Evolutionary conservation across 2,113 vertebrate genomes (phyloP), one percentile per base, ranked within the genome.

Genomic region (Gallinago jamesoni): DNA sequence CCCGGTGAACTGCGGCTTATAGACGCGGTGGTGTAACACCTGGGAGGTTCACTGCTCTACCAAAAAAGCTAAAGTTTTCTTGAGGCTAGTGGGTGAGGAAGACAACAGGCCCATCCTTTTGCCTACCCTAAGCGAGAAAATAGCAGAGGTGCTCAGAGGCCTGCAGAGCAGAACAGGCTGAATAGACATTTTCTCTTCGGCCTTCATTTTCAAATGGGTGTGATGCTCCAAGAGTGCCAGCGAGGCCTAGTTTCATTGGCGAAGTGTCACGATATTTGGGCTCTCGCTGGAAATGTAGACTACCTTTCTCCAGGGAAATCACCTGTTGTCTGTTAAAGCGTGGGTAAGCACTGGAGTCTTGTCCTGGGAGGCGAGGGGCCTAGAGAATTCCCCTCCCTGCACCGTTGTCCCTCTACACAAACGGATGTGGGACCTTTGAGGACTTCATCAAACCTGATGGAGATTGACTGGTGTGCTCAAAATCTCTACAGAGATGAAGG

Each of bases 391-490:
- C 59, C 10, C 56, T 39, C 10, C 14, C 33, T 84, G 21, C 39
- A 12, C 23, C n/a, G 12, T 4, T 59, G 25, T 56, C 60, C 31
- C 37, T 82, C 43, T 56, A 33, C 31, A 41, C 31, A 82, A 37
- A 48, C 43, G 12, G 12, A 43, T 48, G 17, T 53, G n/a, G n/a
- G 33, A 68, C 23, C 13, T 73, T 27, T 37, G 64, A 86, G 50
- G 37, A 28, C 59, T 68, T 57, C 35, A 27, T 73, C 43, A 73
- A 41, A 82, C 33, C 23, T 82, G 28, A 33, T 60, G 28, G 22
- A 43, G 31, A 7, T n/a, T 31, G 59, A 17, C 53, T 1, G 0
- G 5, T 68, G 27, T 1, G 2, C 59, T 57, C 63, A 35, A 47
- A 47, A 37, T 23, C 15, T 39, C 12, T 56, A 1, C 23, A 35